Evolutionary conservation across 37 sponge, comb jelly and placozoan genomes (phyloP), one percentile per base, ranked within the genome.

Genomic region (Axinella damicornis): DNA sequence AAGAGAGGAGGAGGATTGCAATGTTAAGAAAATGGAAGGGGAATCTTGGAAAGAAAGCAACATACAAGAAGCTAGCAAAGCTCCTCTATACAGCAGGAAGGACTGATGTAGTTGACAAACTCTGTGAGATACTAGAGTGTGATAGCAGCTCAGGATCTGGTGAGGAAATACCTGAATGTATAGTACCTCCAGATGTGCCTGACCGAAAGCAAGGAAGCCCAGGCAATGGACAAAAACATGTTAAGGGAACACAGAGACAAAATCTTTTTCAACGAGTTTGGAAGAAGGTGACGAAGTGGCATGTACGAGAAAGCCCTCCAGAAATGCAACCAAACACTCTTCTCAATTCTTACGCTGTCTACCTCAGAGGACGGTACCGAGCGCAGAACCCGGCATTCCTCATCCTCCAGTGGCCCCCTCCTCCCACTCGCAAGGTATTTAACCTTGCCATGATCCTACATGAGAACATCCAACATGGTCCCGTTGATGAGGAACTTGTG

Each of bases 371-470:
- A 33, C 22, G 32, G 69, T 69, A 69, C 35, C 69, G 69, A 2
- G 2, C 38, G 22, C 2, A 5, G 13, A 31, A 32, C 32, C 69
- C 69, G 12, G 31, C 37, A 6, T 20, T 35, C 9, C n/a, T 69
- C 19, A 20, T 12, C 9, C 46, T 46, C 46, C 46, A 46, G 46
- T 69, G 69, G 69, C 69, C 69, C 22, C 37, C 69, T 6, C 17
- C 22, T 11, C 19, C 17, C 0, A 69, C 35, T 0, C 21, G 69
- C 18, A 69, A 69, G 37, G 34, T 69, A 5, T 33, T 33, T 12
- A 69, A 69, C 34, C 69, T 69, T 21, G 69, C n/a, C 38, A 69
- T 69, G 46, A 46, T 34, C 35, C 31, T 22, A 31, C 34, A 69
- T 32, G 22, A 31, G 11, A 31, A 5, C 1, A 4, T 69, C 2